A percentile compares a stretch with the other conserved stretches of the same genome.
phyloP scores from a whole-genome alignment of 1,140 invertebrate genomes.

The Xylocopa sonorina region DNA sequence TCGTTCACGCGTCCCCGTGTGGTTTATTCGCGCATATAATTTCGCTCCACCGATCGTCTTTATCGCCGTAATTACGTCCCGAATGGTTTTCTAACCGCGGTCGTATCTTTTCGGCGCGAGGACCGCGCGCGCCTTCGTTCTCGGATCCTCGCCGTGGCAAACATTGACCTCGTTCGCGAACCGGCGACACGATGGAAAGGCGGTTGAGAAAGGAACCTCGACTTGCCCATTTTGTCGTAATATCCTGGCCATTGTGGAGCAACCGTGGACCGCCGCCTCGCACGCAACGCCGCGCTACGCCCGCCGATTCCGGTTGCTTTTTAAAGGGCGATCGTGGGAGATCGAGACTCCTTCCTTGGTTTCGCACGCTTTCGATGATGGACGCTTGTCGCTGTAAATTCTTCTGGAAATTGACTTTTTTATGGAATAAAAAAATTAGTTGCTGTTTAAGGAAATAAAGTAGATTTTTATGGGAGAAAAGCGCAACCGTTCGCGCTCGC shows the following conservation, averaged over 20 bases:
- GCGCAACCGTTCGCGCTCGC: no score
- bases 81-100: no score
- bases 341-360: no score
- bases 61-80: neutral
- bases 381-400: neutral
- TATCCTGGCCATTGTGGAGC: constrained; percentile 45
- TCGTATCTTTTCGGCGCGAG: neutral
- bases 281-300: constrained; percentile 20
- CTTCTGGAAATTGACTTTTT: no score
- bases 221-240: constrained; percentile 43
- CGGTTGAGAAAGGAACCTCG: constrained; percentile 48
- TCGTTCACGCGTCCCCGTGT: neutral
- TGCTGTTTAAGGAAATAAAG: no score
- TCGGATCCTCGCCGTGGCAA: constrained; percentile 31
- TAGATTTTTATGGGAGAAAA: no score
- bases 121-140: neutral
- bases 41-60: no score
- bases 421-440: no score
- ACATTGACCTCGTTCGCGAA: constrained; percentile 51
- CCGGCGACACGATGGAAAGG: constrained; percentile 43
- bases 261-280: constrained; percentile 17
- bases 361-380: neutral
- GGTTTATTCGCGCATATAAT: neutral
- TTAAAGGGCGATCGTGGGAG: constrained; percentile 2
- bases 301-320: constrained; percentile 3